Evolutionary conservation across 2,797 vertebrate genomes (phyloP).

Genomic region (Anabas testudineus): DNA sequence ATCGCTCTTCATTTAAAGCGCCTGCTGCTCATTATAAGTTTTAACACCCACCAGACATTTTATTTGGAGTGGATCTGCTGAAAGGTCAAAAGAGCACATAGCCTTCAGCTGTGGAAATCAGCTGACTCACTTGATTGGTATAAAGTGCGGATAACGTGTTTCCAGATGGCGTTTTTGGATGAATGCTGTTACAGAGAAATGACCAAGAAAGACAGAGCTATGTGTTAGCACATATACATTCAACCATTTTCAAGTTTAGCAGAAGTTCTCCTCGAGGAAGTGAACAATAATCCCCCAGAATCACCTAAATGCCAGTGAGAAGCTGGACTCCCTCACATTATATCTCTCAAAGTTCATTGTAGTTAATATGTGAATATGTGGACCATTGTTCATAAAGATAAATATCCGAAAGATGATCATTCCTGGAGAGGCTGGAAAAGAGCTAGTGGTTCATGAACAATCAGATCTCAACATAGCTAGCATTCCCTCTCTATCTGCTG

Average conservation of each 20-base stretch:
- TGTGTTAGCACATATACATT: too few relatives aligned
- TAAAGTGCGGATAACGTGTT: conserved; percentile 37
- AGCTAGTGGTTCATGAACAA: too few relatives aligned
- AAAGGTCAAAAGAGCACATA: conserved; percentile 47
- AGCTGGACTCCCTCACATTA: too few relatives aligned
- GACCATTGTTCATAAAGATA: too few relatives aligned
- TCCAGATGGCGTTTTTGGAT: conserved; percentile 62
- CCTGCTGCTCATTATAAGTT: conserved; percentile 54
- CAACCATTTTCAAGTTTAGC: too few relatives aligned
- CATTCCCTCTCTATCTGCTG: conserved; percentile 60
- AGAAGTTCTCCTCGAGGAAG: too few relatives aligned
- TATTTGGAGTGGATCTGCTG: conserved; percentile 43
- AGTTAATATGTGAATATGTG: too few relatives aligned
- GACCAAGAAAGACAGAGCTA: neutral
- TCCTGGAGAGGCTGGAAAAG: too few relatives aligned
- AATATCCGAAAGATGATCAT: too few relatives aligned
- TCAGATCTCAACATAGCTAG: conserved; percentile 35
- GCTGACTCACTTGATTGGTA: conserved; percentile 54
- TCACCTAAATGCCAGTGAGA: too few relatives aligned
- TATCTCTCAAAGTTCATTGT: too few relatives aligned
- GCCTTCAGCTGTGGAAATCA: conserved; percentile 28
- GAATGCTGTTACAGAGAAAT: conserved; percentile 8
- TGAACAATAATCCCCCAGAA: too few relatives aligned
- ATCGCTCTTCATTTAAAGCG: conserved; percentile 35
- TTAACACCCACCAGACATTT: conserved; percentile 45